Percentiles rank a stretch among this genome's conserved stretches.
Conservation (phyloP, 2,888 invertebrate species). For the Drosophila infuscata region DNA sequence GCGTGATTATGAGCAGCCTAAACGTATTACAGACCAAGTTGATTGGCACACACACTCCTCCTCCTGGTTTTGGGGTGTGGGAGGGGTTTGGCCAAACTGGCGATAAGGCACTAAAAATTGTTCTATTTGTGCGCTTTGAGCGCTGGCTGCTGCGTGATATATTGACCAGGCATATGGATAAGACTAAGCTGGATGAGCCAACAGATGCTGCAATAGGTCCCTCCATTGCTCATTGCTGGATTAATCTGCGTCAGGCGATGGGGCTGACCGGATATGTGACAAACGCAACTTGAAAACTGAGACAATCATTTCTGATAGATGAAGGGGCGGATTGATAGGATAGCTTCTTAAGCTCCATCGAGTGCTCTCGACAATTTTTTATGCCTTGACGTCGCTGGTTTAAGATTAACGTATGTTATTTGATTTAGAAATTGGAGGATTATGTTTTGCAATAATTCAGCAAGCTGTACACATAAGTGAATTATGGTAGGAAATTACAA, state of each 20-base stretch:
- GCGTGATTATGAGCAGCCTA: slow-evolving; percentile 78
- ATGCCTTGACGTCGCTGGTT: slow-evolving; percentile 3
- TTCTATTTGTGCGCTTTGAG: slow-evolving; percentile 63
- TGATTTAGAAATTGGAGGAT: slow-evolving; percentile 2
- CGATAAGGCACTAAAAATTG: slow-evolving; percentile 50
- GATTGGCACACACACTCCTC: slow-evolving; percentile 51
- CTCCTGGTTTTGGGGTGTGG: background rate
- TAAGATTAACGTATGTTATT: slow-evolving; percentile 16
- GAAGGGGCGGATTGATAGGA: background rate
- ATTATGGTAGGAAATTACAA: slow-evolving; percentile 4
- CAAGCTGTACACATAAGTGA: background rate
- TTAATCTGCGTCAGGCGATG: slow-evolving; percentile 58
- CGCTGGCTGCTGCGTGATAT: slow-evolving; percentile 39
- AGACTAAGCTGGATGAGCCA: slow-evolving; percentile 49
- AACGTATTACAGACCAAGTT: slow-evolving; percentile 64
- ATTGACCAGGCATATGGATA: slow-evolving; percentile 59
- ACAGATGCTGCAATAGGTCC: slow-evolving; percentile 52
- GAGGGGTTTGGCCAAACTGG: background rate
- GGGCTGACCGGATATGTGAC: slow-evolving; percentile 16
- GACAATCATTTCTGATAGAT: slow-evolving; percentile 26
- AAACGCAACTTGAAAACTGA: slow-evolving; percentile 16
- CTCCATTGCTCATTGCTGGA: slow-evolving; percentile 30
- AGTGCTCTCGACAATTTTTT: slow-evolving; percentile 8
- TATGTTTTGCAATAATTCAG: slow-evolving; percentile 5
- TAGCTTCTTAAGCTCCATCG: slow-evolving; percentile 1